Percentiles rank a stretch among this genome's conserved stretches.
Conservation (phyloP, 2,888 invertebrate species). For the Mechanitis messenoides region DNA sequence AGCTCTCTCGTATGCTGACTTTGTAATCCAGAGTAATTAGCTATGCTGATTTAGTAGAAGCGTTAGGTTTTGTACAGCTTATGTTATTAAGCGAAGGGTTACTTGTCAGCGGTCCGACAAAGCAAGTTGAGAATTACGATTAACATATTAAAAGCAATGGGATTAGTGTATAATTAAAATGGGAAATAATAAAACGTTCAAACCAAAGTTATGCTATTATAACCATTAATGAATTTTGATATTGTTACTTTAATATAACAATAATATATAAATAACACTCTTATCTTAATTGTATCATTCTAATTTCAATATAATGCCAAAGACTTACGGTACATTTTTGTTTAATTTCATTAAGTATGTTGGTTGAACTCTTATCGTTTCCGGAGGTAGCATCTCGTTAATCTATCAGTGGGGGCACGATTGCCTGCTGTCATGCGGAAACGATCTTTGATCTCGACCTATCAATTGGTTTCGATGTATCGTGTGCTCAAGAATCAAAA, state of each 20-base stretch:
- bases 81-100: constrained; percentile 3
- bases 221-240: too few species aligned
- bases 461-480: constrained; percentile 62
- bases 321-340: constrained; percentile 7
- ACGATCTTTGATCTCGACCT: constrained; percentile 62
- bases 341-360: constrained; percentile 14
- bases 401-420: constrained; percentile 36
- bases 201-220: too few species aligned
- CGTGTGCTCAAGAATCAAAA: constrained; percentile 47
- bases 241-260: neutral
- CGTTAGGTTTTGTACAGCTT: constrained; percentile 18
- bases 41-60: constrained; percentile 24
- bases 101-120: neutral
- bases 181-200: too few species aligned
- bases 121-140: neutral
- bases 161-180: neutral
- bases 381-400: constrained; percentile 34
- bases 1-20: constrained; percentile 26
- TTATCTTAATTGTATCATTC: neutral
- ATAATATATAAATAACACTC: neutral
- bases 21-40: constrained; percentile 31
- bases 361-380: constrained; percentile 24
- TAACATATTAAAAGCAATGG: neutral
- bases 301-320: neutral
- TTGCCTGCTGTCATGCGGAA: constrained; percentile 56